Evolutionary conservation across 1,140 invertebrate species (phyloP).

Genomic region (Metaphire vulgaris): DNA sequence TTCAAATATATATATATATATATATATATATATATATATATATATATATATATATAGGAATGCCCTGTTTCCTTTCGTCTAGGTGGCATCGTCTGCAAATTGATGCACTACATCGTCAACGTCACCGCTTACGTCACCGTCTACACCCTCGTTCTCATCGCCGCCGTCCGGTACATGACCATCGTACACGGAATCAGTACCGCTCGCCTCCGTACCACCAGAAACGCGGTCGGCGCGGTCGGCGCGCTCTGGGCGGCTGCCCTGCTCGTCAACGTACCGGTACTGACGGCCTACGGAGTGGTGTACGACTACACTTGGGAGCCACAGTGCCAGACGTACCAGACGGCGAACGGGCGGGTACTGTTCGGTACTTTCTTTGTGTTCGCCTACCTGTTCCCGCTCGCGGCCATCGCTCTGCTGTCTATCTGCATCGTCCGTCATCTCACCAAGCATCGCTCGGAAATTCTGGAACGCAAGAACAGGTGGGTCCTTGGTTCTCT

Average conservation of each 20-base stretch:
- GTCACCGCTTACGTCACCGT: slow-evolving; percentile 83
- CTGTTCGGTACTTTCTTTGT: slow-evolving; percentile 29
- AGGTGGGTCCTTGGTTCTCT: neutral
- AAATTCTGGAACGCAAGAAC: neutral
- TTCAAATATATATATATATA: no score
- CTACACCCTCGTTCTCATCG: slow-evolving; percentile 84
- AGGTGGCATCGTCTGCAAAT: slow-evolving; percentile 13
- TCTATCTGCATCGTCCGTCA: slow-evolving; percentile 5
- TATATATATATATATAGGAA: no score
- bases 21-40: no score
- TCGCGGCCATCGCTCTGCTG: slow-evolving; percentile 6
- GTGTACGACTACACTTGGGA: neutral
- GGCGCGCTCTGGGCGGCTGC: slow-evolving; percentile 3
- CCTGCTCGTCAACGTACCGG: neutral
- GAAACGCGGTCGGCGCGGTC: slow-evolving; percentile 52
- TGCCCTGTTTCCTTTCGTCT: neutral
- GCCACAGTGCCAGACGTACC: slow-evolving; percentile 13
- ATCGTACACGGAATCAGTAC: slow-evolving; percentile 58
- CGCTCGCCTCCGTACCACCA: slow-evolving; percentile 73
- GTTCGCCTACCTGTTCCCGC: slow-evolving; percentile 28
- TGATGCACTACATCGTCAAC: slow-evolving; percentile 33
- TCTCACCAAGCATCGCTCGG: neutral
- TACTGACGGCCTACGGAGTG: slow-evolving; percentile 9
- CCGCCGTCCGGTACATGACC: slow-evolving; percentile 79
- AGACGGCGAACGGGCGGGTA: neutral